Percentiles rank a stretch among this genome's conserved stretches.
Evolutionary conservation across 2,797 vertebrate species (phyloP).

Genomic region (Toxotes lorentzi): DNA sequence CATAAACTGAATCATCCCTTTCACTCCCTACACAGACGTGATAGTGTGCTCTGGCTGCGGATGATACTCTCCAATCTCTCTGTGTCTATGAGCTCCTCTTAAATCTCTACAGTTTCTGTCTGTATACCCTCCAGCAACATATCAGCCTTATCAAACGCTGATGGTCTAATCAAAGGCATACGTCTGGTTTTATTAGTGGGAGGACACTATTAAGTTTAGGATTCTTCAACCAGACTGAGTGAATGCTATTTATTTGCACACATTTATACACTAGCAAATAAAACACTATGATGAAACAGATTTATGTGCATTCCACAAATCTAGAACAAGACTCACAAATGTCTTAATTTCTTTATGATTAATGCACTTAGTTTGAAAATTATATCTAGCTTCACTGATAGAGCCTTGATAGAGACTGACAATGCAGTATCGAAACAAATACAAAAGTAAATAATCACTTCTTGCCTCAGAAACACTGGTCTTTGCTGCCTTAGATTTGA

Average conservation of each 20-base stretch:
- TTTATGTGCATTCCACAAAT: not conserved
- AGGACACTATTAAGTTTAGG: not conserved
- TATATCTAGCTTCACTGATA: not conserved
- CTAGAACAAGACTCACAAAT: not conserved
- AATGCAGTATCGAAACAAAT: not conserved
- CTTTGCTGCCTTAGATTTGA: not conserved
- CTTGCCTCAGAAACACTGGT: not conserved
- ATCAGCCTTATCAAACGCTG: slow-evolving; percentile 15
- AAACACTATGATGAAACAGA: not conserved
- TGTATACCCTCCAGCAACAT: slow-evolving; percentile 30
- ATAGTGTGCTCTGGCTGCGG: slow-evolving; percentile 70
- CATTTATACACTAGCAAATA: not conserved
- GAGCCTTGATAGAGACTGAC: not conserved
- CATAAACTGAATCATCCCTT: slow-evolving; percentile 83
- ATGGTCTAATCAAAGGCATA: slow-evolving; percentile 4
- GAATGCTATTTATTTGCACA: not conserved
- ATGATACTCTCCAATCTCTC: slow-evolving; percentile 63
- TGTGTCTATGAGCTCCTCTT: slow-evolving; percentile 58
- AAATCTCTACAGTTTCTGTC: slow-evolving; percentile 32
- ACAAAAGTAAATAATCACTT: not conserved
- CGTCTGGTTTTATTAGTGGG: slow-evolving; percentile 9
- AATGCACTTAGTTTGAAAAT: not conserved
- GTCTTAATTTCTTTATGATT: not conserved
- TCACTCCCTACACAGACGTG: slow-evolving; percentile 75
- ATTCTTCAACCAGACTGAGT: not conserved